Base-by-base conservation (phyloP, 2,888 invertebrate genomes). In the Ornithoptera alexandrae region DNA sequence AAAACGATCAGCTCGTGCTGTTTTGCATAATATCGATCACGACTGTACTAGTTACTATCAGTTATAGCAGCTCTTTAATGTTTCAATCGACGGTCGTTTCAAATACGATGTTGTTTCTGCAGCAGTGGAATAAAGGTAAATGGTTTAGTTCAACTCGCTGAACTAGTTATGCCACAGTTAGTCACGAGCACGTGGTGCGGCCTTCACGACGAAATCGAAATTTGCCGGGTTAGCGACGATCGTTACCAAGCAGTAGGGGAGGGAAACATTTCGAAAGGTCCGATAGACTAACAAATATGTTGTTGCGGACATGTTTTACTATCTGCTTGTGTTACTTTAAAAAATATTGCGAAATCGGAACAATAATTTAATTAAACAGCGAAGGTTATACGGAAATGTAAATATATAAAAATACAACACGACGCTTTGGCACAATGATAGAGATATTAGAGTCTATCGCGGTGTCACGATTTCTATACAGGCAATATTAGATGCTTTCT, bases 21-120 rank as follows among this genome's bases (percentile, higher is more conserved):
- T 83, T 91, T 91, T 89, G 89, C 91, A 90, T 89, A 89, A 89
- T 78, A 72, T 72, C 77, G 74, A 83, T 89, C 90, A 90, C 92
- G 91, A 90, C 76, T 79, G 74, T 70, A 39, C 39, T 10, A 39
- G 39, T 39, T 39, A 39, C 39, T 39, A 39, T 39, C 7, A 70
- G 76, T 81, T 81, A 82, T 78, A 77, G 77, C 75, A 77, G 79
- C 78, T 79, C 80, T 82, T 81, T 81, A 67, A 87, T 83, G 83
- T 79, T 84, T 84, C 87, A 83, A 87, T 88, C 85, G 84, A 73
- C 77, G 75, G 79, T 84, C 78, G 81, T 84, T 87, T 82, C 81
- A 77, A 82, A 83, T 82, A 81, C 79, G 81, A 82, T 82, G 77
- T 76, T 76, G 78, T 77, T 79, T 77, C 74, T 72, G 78, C 79